Percentiles rank a stretch among this genome's conserved stretches.
These are phyloP conservation scores for Schizotus pectinicornis DNA, from an alignment of 2,888 invertebrate genomes.

Conservation along the genomic window DNA sequence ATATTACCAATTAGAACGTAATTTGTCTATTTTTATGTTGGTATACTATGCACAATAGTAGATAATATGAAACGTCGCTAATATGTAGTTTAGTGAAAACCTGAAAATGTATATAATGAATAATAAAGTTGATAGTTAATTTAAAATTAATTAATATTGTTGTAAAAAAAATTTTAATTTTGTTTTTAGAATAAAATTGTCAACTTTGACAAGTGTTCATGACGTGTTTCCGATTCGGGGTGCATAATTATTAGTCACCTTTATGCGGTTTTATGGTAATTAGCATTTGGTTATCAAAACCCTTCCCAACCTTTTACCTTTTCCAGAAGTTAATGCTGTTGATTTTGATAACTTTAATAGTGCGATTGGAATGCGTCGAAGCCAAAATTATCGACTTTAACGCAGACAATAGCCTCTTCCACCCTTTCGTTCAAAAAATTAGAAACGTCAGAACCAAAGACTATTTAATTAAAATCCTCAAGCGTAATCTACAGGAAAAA, in stretches of 20 bases:
- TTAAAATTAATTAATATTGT: no score
- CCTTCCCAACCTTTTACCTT: neutral
- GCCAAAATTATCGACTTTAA: conserved; percentile 18
- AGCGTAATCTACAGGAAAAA: conserved; percentile 18
- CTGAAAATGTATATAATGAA: no score
- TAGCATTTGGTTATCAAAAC: neutral
- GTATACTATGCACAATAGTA: no score
- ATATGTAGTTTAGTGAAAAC: no score
- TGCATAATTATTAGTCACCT: neutral
- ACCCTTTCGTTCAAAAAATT: conserved; percentile 19
- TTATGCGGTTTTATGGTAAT: neutral
- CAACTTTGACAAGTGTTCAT: conserved; percentile 5
- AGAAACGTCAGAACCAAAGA: conserved; percentile 16
- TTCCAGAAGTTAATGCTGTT: conserved; percentile 8
- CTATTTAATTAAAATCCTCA: conserved; percentile 18
- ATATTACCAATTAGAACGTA: no score
- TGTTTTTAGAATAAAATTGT: neutral
- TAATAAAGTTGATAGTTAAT: no score
- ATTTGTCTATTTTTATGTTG: no score
- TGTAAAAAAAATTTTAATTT: no score
- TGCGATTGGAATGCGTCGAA: conserved; percentile 7
- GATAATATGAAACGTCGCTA: no score
- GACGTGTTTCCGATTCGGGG: neutral
- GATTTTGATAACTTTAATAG: neutral
- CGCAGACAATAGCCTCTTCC: conserved; percentile 16